Conservation (phyloP, 1,140 invertebrate genomes). For the Caenorhabditis inopinata region DNA sequence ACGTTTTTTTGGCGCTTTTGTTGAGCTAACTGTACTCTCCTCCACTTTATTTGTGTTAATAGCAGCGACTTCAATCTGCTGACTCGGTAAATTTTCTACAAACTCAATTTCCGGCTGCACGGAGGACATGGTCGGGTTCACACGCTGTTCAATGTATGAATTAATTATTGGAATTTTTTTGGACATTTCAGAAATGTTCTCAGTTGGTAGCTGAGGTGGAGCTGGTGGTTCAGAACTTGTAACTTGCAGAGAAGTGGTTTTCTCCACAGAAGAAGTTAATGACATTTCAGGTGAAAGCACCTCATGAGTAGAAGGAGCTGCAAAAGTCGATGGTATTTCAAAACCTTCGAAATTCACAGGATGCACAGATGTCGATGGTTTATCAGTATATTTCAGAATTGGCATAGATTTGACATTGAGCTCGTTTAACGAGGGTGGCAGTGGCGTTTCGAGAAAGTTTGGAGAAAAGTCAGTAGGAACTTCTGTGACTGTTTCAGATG, state of each 20-base stretch:
- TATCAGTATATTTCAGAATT: neutral
- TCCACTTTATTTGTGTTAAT: neutral
- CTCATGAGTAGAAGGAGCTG: neutral
- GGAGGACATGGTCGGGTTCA: neutral
- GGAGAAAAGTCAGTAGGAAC: neutral
- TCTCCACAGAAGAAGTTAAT: too few relatives aligned
- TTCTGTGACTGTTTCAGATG: neutral
- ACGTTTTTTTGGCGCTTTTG: neutral
- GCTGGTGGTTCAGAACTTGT: neutral
- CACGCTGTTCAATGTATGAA: neutral
- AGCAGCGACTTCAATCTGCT: neutral
- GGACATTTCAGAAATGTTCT: neutral
- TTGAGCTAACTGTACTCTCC: neutral
- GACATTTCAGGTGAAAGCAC: too few relatives aligned
- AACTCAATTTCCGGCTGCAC: neutral
- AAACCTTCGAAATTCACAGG: too few relatives aligned
- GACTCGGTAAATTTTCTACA: slow-evolving; percentile 2
- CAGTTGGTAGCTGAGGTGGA: neutral
- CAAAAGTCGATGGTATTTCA: neutral
- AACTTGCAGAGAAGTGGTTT: neutral
- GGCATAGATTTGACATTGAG: neutral
- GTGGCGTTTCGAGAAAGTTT: neutral
- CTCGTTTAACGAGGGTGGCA: neutral
- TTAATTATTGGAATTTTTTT: neutral
- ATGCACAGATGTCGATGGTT: neutral